Evolutionary conservation across 2,113 vertebrate species (phyloP).

Genomic region (Lycaon pictus): DNA sequence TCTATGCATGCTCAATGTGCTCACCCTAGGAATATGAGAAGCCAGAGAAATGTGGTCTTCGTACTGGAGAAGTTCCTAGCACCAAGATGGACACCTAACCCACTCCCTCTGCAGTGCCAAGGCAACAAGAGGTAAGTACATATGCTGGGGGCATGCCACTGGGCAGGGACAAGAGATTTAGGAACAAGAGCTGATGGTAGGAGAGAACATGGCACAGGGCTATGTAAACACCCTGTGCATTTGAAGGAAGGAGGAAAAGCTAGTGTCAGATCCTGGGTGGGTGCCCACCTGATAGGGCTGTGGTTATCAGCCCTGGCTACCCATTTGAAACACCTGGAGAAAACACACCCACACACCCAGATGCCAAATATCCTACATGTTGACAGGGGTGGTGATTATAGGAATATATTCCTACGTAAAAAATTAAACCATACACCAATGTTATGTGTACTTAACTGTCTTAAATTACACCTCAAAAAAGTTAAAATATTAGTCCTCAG

Average conservation of each 20-base stretch:
- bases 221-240: background rate
- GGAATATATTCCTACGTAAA: background rate
- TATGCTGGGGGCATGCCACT: background rate
- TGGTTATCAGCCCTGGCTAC: background rate
- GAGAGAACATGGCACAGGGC: background rate
- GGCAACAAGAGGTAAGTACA: background rate
- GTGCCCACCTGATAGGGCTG: background rate
- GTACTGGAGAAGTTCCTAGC: background rate
- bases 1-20: rapidly evolving
- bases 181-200: background rate
- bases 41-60: background rate
- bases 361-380: background rate
- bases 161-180: background rate
- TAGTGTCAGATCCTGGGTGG: background rate
- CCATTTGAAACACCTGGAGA: background rate
- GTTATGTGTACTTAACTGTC: background rate
- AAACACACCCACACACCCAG: background rate
- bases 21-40: background rate
- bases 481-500: background rate
- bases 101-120: rapidly evolving
- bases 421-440: background rate
- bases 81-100: background rate
- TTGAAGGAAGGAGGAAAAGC: background rate
- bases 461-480: background rate
- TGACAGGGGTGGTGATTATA: background rate